Base-by-base conservation (phyloP, 2,888 invertebrate genomes). In the Allacma fusca region DNA sequence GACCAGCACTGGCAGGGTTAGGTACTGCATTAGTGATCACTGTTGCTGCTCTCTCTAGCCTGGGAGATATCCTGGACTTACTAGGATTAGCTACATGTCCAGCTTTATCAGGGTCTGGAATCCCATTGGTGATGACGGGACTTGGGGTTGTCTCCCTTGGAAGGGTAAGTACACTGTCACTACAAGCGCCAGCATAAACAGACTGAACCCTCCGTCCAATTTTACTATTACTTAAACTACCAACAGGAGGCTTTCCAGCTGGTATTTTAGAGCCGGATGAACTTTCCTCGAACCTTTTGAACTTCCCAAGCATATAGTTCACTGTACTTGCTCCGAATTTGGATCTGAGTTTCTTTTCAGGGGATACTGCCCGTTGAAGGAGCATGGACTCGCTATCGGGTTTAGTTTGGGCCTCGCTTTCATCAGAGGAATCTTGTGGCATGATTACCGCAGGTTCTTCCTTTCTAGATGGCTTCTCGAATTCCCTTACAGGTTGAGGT, bases 261-360 rank as follows among this genome's bases (percentile, higher is more conserved):
- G 83, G 80, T 12, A 79, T 81, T 64, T 76, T 79, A 16, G 78
- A 64, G 7, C 74, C 44, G 13, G 59, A 69, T 24, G 68, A 83
- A 79, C 28, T 85, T 26, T 84, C 79, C 65, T 87, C 87, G 59
- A 82, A 78, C 78, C 92, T 93, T 83, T 91, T 92, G 83, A 94
- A 93, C 1, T 94, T 87, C 0, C 93, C 93, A 77, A 94, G 87
- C 65, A 94, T 93, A 84, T 91, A 91, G 85, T 91, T 92, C 0
- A 93, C 93, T 1, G 92, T 91, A 16, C 91, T 91, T 59, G 91
- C 81, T 0, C 80, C 80, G 44, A 80, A 79, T 71, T 80, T 80
- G 0, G 78, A 40, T 65, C 80, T 81, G 1, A 77, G 77, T 75
- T 83, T 81, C 72, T 82, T 81, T 64, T 83, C 83, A 13, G 82